Evolutionary conservation across 1,140 invertebrate genomes (phyloP), one percentile per base, ranked within the genome.

Genomic region (Antheraea mylitta): DNA sequence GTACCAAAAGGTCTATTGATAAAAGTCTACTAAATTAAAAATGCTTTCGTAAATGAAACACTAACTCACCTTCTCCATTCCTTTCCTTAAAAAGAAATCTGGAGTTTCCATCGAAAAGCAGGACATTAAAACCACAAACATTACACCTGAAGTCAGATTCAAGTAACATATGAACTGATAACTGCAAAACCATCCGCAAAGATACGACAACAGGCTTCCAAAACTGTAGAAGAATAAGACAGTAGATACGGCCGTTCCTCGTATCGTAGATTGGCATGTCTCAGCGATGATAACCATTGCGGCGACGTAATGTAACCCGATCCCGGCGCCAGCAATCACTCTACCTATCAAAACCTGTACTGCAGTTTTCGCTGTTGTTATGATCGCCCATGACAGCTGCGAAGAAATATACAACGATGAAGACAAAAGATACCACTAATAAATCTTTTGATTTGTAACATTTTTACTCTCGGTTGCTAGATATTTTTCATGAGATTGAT

Each of bases 301-400:
- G 11, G 61, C 38, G 0, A 71, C 67, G 18, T 71, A 22, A 18
- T 72, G 65, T 13, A 70, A n/a, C 0, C 73, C 76, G 6, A 36
- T 13, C 10, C 61, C 73, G 1, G 70, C 3, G 9, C 75, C 75
- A 7, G 66, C 37, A 9, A 78, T 63, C 13, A 71, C 69, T 38
- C 73, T 38, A 3, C 38, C 66, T 5, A 75, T 69, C 18, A 78
- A 18, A 11, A 78, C 7, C 53, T 69, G 73, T 0, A 11, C 38
- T 9, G 67, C 38, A 13, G 53, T 58, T 45, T 69, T 72, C 3
- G 73, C 70, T 0, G 73, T 71, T 8, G 68, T 22, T 30, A 69
- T 67, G 9, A 75, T n/a, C 0, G 71, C 63, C 73, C 76, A 78
- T 11, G 70, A 30, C 19, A 75, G 58, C 76, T 77, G 72, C 61